Evolutionary conservation across 2,888 invertebrate species (phyloP), one percentile per base, ranked within the genome.

Genomic region (Hemithea aestivaria): DNA sequence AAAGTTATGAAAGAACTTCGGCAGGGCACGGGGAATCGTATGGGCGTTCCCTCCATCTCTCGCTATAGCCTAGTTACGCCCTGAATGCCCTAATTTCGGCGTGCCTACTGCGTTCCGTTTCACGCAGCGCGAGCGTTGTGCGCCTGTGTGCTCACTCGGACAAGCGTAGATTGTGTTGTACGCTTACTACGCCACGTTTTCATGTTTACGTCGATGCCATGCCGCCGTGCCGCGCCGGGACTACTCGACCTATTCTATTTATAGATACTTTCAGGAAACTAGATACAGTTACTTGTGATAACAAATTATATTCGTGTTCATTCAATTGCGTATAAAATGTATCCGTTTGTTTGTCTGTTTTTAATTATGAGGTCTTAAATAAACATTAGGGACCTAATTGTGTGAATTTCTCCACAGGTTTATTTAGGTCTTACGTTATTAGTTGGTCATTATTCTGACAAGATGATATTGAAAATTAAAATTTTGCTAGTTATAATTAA

Each of bases 1-100:
- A 73, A 81, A 84, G 83, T 85, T 85, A 84, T 85, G 85, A 85
- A 85, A 85, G 83, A 76, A 85, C 73, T 85, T 84, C 73, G 80
- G 80, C 77, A 79, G 75, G 80, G 81, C 77, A 74, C 74, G 78
- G 79, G 76, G 75, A 67, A 72, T 73, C 74, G 77, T 70, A 71
- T 73, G 81, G 82, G 81, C 78, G 82, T 71, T 72, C 72, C 76
- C 73, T 65, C 73, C 74, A 77, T 81, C 79, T 69, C 79, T 69
- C 66, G 74, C 75, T 81, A 74, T 80, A 81, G 80, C 84, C 84
- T 84, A 83, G 83, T 79, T 84, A 78, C 83, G 77, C 82, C 81
- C 72, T 82, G 80, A 78, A 84, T 85, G 85, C 82, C 84, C 85
- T 85, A 85, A 84, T 85, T 85, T 78, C 81, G 80, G 74, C 70